Evolutionary conservation across 1,140 invertebrate genomes (phyloP).

Genomic region (Doryteuthis pealeii): DNA sequence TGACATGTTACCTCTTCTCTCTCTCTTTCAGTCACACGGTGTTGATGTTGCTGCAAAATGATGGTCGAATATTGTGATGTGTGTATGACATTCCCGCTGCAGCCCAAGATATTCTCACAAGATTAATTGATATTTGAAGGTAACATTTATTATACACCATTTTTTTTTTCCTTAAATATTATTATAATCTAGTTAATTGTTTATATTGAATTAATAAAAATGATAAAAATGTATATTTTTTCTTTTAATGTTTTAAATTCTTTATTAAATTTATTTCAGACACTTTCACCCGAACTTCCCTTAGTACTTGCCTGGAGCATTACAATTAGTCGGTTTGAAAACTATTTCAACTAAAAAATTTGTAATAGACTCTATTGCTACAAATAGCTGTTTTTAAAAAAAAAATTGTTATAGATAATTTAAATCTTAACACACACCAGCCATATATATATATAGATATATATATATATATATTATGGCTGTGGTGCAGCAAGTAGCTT

Average conservation of each 20-base stretch:
- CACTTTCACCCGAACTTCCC: slow-evolving; percentile 89
- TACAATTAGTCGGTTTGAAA: slow-evolving; percentile 91
- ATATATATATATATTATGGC: too few species aligned
- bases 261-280: slow-evolving; percentile 58
- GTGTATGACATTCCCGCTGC: slow-evolving; percentile 67
- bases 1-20: not conserved
- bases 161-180: too few species aligned
- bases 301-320: slow-evolving; percentile 92
- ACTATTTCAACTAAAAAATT: slow-evolving; percentile 95
- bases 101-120: slow-evolving; percentile 74
- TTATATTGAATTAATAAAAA: too few species aligned
- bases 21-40: slow-evolving; percentile 54
- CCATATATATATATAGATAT: too few species aligned
- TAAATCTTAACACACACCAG: too few species aligned
- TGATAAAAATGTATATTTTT: too few species aligned
- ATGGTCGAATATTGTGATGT: slow-evolving; percentile 87
- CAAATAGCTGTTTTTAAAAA: too few species aligned
- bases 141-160: too few species aligned
- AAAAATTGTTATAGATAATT: too few species aligned
- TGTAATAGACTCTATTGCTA: slow-evolving; percentile 34
- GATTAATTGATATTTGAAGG: slow-evolving; percentile 82
- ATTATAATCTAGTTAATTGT: not conserved
- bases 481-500: too few species aligned
- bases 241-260: not conserved
- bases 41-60: slow-evolving; percentile 83